Base-by-base conservation (phyloP, 2,888 invertebrate genomes). In the Drosophila paucipuncta region DNA sequence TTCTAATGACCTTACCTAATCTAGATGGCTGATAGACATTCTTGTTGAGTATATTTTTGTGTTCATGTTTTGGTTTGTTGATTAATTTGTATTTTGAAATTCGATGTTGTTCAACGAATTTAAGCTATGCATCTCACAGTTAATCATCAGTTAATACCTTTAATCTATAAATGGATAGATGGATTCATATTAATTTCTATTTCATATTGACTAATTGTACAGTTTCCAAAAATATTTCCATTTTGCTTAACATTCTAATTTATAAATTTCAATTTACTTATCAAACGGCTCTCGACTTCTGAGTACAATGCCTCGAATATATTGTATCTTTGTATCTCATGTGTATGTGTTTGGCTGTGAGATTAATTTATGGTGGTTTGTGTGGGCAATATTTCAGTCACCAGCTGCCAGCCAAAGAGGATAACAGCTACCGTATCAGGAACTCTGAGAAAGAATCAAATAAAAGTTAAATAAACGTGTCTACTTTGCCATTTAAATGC, bases 391-490 rank as follows among this genome's bases (percentile, higher is more conserved):
- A 62, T 10, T 25, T 58, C 53, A 33, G 53, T 39, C 35, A 49
- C 28, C n/a, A 43, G 58, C 31, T 57, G 54, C 62, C 41, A 50
- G 53, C 41, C 63, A 50, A 73, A 62, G 62, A 43, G 62, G 63
- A 76, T 78, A 62, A 62, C 59, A 43, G 39, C 28, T 28, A 6
- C 28, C 4, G 54, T 25, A 22, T 41, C 53, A 39, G 43, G 52
- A 67, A 52, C 41, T 60, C 39, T 33, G 61, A 37, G 41, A 39
- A 35, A 47, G 53, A 75, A 70, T 68, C 52, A 39, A 68, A 71
- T 55, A 41, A 63, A 76, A 68, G 53, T 66, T 76, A 68, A 78
- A 80, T 52, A 76, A 72, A 78, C 76, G 80, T 79, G 78, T 70
- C 71, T 37, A 50, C 55, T 60, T 54, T 71, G 72, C 80, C 76